Conservation (phyloP, 2,113 vertebrate genomes). For the Hymenochirus boettgeri region DNA sequence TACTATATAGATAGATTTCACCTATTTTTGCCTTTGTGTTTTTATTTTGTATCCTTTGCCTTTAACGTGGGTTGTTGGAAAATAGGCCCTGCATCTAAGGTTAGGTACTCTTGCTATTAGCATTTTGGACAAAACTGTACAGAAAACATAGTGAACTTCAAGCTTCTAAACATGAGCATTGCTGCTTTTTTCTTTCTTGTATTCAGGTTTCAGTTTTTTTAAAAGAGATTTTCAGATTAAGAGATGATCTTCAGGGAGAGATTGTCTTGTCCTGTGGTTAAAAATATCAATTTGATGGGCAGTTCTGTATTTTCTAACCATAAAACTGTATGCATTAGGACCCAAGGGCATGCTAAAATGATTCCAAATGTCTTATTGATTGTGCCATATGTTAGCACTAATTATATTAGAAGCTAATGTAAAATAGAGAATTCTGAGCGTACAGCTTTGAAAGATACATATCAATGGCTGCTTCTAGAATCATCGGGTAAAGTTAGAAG, state of each 20-base stretch:
- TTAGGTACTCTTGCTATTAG: no score
- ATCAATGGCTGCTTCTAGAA: conserved; percentile 56
- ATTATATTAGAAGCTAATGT: conserved; percentile 74
- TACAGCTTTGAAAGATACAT: conserved; percentile 59
- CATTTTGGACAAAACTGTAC: no score
- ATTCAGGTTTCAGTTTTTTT: conserved; percentile 12
- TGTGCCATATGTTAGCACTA: conserved; percentile 75
- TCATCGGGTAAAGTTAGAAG: conserved; percentile 51
- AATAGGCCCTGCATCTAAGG: no score
- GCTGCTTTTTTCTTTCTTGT: conserved; percentile 1
- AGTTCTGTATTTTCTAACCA: conserved; percentile 45
- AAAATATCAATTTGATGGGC: conserved; percentile 40
- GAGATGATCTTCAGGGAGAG: conserved; percentile 23
- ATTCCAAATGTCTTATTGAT: conserved; percentile 69
- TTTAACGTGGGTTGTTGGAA: no score
- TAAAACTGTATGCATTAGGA: conserved; percentile 64
- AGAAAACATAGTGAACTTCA: no score
- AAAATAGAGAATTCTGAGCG: conserved; percentile 64
- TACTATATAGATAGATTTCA: no score
- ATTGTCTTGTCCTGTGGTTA: conserved; percentile 38
- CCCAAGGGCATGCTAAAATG: conserved; percentile 69
- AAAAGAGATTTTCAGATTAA: conserved; percentile 19
- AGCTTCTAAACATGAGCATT: conserved; percentile 3
- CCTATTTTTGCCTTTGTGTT: no score
- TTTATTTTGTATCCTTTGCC: no score